Conservation (phyloP, 2,888 invertebrate species). For the Eupithecia centaureata region DNA sequence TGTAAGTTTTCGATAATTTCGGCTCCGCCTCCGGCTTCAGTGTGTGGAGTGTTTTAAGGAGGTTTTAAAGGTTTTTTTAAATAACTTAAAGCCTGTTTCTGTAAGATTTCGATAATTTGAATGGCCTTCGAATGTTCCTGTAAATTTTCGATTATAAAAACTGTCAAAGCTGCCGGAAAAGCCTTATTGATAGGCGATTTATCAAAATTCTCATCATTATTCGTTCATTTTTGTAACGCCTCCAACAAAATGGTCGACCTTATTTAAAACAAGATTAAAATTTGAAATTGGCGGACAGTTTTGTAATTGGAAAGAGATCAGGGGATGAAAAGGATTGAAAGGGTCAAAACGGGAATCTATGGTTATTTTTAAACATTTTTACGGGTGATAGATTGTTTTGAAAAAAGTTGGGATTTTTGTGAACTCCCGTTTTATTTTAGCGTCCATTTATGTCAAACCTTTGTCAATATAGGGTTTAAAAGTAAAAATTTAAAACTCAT, state of each 20-base stretch:
- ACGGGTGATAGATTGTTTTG: slow-evolving; percentile 12
- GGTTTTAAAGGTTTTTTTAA: too few species aligned
- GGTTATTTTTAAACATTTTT: slow-evolving; percentile 20
- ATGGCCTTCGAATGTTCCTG: not conserved
- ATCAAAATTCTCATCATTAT: not conserved
- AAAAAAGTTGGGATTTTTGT: slow-evolving; percentile 12
- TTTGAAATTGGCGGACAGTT: slow-evolving; percentile 50
- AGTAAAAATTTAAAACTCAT: not conserved
- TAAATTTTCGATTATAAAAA: slow-evolving; percentile 2
- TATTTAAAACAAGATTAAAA: slow-evolving; percentile 47
- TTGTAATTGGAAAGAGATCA: slow-evolving; percentile 57
- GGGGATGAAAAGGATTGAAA: slow-evolving; percentile 48
- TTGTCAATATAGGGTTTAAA: slow-evolving; percentile 2
- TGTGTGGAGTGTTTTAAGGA: too few species aligned
- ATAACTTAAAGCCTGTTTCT: too few species aligned
- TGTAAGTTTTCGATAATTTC: too few species aligned
- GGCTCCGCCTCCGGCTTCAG: too few species aligned
- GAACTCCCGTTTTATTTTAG: not conserved
- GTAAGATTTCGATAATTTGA: not conserved
- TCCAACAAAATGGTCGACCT: not conserved
- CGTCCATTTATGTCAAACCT: slow-evolving; percentile 11
- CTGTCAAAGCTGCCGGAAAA: not conserved
- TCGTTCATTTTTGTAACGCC: slow-evolving; percentile 2
- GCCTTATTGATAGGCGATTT: not conserved
- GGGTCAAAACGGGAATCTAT: slow-evolving; percentile 42